These are phyloP conservation scores for Cantharis flavilabris DNA, from an alignment of 2,888 invertebrate species.

Conservation along the genomic window DNA sequence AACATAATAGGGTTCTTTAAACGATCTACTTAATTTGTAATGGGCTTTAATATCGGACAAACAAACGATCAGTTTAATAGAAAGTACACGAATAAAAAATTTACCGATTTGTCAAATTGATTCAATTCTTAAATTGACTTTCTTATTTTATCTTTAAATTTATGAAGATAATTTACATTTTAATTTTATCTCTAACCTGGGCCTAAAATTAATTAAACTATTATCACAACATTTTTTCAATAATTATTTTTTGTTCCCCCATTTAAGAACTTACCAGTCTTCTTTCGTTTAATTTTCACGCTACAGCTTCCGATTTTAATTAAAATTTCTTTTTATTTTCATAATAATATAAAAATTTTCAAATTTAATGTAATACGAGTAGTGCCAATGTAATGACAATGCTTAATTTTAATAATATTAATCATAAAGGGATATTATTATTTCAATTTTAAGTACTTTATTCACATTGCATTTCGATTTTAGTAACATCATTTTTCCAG, in stretches of 20 bases:
- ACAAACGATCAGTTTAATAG: background rate
- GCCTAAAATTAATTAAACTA: background rate
- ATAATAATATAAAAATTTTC: background rate
- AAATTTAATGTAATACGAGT: background rate
- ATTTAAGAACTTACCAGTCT: background rate
- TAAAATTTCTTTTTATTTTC: background rate
- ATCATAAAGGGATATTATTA: background rate
- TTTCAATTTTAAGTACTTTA: background rate
- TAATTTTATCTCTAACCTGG: background rate
- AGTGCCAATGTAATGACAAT: background rate
- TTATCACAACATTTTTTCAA: background rate
- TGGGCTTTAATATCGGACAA: background rate
- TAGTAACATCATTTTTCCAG: background rate
- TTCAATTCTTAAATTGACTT: background rate
- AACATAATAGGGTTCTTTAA: background rate
- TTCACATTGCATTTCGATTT: background rate
- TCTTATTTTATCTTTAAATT: background rate
- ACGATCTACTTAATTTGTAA: background rate
- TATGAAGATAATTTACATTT: background rate
- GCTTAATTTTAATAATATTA: background rate
- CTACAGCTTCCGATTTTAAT: background rate
- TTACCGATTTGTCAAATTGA: background rate
- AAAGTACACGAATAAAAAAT: background rate
- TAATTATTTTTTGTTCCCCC: background rate
- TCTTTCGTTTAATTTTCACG: background rate